Conservation (phyloP, 2,888 invertebrate genomes). For the Petrolisthes manimaculis region DNA sequence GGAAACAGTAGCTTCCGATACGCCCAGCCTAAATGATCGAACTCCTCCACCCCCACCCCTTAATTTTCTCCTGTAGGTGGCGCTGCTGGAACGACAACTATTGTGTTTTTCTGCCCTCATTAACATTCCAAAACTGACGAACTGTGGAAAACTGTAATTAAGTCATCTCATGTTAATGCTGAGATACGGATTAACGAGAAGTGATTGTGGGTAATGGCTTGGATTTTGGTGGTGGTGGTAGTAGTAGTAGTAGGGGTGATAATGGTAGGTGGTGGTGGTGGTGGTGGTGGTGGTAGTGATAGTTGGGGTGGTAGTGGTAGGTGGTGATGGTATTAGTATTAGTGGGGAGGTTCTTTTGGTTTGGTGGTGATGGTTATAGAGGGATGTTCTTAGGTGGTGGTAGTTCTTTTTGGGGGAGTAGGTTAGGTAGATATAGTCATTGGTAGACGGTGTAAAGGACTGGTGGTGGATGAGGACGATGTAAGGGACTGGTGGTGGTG, state of each 20-base stretch:
- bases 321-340: background rate
- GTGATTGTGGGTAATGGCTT: slow-evolving; percentile 28
- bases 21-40: too few species aligned
- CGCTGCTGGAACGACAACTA: background rate
- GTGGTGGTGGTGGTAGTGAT: background rate
- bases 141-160: slow-evolving; percentile 31
- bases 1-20: too few species aligned
- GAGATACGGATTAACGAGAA: slow-evolving; percentile 16
- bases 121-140: slow-evolving; percentile 26
- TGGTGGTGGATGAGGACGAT: background rate
- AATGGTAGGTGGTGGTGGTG: background rate
- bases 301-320: background rate
- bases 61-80: background rate
- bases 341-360: too few species aligned
- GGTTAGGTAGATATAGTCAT: background rate
- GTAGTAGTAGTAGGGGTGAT: background rate
- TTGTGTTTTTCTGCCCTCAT: slow-evolving; percentile 17
- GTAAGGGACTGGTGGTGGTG: background rate
- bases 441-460: background rate
- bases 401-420: background rate
- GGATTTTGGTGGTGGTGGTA: background rate
- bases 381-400: background rate
- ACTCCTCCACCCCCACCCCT: too few species aligned
- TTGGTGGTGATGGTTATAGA: background rate
- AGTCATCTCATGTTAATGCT: slow-evolving; percentile 29